Conservation (phyloP, 2,797 vertebrate species). For the Centroberyx gerrardi region DNA sequence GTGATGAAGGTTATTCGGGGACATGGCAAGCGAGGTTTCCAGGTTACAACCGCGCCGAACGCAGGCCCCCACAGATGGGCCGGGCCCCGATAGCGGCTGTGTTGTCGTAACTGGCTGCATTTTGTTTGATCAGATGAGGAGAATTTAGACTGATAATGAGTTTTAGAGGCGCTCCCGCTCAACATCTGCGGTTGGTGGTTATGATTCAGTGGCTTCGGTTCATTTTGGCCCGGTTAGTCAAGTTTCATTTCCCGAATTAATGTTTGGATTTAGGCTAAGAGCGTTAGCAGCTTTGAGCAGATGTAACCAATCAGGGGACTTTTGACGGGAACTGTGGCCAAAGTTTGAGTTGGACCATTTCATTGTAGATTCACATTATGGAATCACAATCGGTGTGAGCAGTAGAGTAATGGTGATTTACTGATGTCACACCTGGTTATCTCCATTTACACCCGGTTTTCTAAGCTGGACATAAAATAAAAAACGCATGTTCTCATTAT, state of each 20-base stretch:
- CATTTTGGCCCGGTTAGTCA: constrained; percentile 58
- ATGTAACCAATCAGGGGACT: constrained; percentile 64
- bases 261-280: constrained; percentile 76
- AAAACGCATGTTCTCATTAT: constrained; percentile 11
- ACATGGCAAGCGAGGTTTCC: constrained; percentile 42
- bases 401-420: too few species aligned
- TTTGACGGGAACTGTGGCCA: constrained; percentile 52
- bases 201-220: constrained; percentile 64
- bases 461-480: too few species aligned
- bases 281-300: constrained; percentile 66
- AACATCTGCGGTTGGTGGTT: constrained; percentile 66
- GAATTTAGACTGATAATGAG: constrained; percentile 76
- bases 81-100: constrained; percentile 42
- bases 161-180: constrained; percentile 65
- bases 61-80: constrained; percentile 33
- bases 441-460: too few species aligned
- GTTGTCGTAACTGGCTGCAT: constrained; percentile 50
- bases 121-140: constrained; percentile 77
- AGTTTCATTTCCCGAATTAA: constrained; percentile 65
- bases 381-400: not conserved
- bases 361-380: constrained; percentile 14
- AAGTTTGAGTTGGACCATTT: constrained; percentile 47
- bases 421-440: too few species aligned
- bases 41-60: constrained; percentile 49
- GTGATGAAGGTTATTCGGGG: constrained; percentile 29